These are phyloP conservation scores for Metellina segmentata DNA, from an alignment of 2,888 invertebrate species.

Conservation along the genomic window DNA sequence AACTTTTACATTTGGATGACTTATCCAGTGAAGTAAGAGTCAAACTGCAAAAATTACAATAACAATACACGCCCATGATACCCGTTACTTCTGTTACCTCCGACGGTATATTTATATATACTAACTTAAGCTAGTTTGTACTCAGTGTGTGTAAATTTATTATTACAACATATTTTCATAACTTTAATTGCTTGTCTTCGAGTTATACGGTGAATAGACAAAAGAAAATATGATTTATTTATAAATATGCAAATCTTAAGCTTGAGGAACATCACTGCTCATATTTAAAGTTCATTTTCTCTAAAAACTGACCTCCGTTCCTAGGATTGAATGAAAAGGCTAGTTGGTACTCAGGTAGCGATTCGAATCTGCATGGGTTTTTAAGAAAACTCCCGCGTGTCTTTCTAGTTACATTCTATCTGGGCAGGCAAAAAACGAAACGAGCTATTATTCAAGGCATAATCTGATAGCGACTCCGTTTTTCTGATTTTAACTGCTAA, in stretches of 20 bases:
- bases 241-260: no score
- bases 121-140: no score
- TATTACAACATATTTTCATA: no score
- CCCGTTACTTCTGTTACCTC: neutral
- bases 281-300: no score
- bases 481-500: constrained; percentile 42
- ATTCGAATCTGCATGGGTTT: neutral
- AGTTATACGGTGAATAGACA: no score
- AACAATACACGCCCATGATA: neutral
- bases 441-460: constrained; percentile 43
- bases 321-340: neutral
- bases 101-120: constrained; percentile 12
- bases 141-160: no score
- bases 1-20: no score
- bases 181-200: no score
- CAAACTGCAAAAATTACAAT: no score
- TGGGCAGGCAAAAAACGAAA: neutral
- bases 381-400: neutral
- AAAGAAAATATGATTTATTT: no score
- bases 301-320: neutral
- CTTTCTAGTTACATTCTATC: constrained; percentile 59
- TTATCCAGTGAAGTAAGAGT: no score
- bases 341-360: constrained; percentile 6
- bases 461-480: constrained; percentile 46
- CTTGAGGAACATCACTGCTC: no score